These are phyloP conservation scores for Halcyon malimbica DNA, from an alignment of 2,113 vertebrate species.

Conservation along the genomic window DNA sequence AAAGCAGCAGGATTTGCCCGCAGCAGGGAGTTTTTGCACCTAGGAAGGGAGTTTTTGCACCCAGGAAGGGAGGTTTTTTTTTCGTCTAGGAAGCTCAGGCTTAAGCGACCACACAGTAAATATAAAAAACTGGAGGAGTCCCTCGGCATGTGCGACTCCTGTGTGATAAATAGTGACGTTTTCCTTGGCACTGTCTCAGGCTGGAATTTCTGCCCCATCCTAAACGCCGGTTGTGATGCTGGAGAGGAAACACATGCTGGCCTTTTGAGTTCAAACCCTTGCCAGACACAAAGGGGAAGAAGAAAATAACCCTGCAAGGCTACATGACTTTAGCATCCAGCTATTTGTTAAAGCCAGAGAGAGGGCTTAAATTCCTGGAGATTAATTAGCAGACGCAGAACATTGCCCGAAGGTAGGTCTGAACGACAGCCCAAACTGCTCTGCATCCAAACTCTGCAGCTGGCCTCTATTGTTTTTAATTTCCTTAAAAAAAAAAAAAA, in stretches of 20 bases:
- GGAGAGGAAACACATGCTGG: constrained; percentile 2
- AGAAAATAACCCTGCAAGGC: constrained; percentile 20
- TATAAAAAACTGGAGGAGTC: background rate
- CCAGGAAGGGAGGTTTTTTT: background rate
- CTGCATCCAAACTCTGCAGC: constrained; percentile 29
- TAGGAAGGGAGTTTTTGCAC: background rate
- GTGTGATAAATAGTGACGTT: background rate
- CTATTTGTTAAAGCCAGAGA: constrained; percentile 40
- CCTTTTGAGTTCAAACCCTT: constrained; percentile 5
- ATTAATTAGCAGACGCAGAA: constrained; percentile 60
- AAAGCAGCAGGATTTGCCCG: background rate
- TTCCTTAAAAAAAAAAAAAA: background rate
- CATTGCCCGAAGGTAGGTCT: constrained; percentile 42
- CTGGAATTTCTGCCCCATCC: constrained; percentile 15
- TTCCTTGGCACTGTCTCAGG: constrained; percentile 18
- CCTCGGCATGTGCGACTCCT: background rate
- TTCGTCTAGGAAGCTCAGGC: background rate
- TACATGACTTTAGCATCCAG: constrained; percentile 65
- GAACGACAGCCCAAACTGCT: background rate
- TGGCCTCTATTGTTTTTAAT: background rate
- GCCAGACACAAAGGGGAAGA: background rate
- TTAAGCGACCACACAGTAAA: background rate
- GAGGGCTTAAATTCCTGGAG: constrained; percentile 72
- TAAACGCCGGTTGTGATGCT: background rate
- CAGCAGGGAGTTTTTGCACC: background rate